Evolutionary conservation across 2,113 vertebrate genomes (phyloP).

Genomic region (Microtus oregoni): DNA sequence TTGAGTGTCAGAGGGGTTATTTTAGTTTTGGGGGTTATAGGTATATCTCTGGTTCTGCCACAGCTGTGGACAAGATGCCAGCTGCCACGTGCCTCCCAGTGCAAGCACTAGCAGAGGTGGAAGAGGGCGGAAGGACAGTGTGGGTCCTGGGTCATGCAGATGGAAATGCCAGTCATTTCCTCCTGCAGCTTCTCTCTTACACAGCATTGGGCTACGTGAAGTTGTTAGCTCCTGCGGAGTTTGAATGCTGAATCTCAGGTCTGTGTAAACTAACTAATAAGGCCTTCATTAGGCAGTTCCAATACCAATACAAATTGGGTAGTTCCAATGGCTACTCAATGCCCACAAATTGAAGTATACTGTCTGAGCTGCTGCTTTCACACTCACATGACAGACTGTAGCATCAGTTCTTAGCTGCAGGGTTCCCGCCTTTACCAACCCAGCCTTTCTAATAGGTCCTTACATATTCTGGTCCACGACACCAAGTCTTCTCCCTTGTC

Average conservation of each 20-base stretch:
- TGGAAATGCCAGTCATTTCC: not conserved
- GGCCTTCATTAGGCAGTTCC: not conserved
- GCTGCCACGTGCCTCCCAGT: not conserved
- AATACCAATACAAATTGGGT: not conserved
- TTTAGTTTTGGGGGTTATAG: not conserved
- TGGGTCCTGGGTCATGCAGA: not conserved
- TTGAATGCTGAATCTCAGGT: not conserved
- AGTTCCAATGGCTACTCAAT: fast-evolving
- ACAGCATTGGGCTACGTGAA: not conserved
- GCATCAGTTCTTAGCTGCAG: not conserved
- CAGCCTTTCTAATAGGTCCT: not conserved
- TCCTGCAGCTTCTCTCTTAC: not conserved
- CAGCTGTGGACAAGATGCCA: not conserved
- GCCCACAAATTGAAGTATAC: not conserved
- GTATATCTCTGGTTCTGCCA: not conserved
- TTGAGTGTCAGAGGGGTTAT: not conserved
- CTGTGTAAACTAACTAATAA: not conserved
- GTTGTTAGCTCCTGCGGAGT: not conserved
- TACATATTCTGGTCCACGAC: not conserved
- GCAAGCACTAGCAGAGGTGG: too few species aligned
- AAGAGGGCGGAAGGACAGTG: not conserved
- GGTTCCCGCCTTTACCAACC: not conserved
- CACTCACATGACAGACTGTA: not conserved
- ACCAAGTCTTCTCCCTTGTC: not conserved
- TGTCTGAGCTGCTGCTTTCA: not conserved